A percentile compares a stretch with the other conserved stretches of the same genome.
phyloP scores from a whole-genome alignment of 1,140 invertebrate genomes.

The Adelges cooleyi region DNA sequence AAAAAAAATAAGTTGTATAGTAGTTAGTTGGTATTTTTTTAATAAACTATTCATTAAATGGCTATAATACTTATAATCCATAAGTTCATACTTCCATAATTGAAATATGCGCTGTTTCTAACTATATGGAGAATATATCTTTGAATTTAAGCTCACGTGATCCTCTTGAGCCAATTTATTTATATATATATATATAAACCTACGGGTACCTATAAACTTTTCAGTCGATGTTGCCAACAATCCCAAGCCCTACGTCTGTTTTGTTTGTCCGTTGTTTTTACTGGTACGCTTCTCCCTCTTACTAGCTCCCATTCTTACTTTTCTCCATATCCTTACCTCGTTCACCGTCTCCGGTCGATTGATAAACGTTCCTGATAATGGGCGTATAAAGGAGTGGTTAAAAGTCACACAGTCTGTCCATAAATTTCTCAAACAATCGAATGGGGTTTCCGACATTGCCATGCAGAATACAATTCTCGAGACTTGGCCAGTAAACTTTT shows the following conservation, averaged over 20 bases:
- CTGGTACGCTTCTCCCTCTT: background rate
- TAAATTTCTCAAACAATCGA: conserved; percentile 8
- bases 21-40: no score
- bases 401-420: conserved; percentile 17
- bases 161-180: no score
- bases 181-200: background rate
- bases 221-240: conserved; percentile 16
- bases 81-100: no score
- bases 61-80: no score
- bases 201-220: background rate
- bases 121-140: no score
- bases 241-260: background rate
- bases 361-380: conserved; percentile 19
- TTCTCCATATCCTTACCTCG: background rate
- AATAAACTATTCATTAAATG: no score
- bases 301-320: background rate
- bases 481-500: conserved; percentile 4
- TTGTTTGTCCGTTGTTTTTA: conserved; percentile 24
- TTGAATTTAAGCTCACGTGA: no score
- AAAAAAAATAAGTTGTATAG: no score
- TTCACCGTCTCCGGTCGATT: background rate
- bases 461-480: background rate
- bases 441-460: conserved; percentile 6
- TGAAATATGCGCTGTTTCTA: no score
- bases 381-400: conserved; percentile 7